Evolutionary conservation across 2,888 invertebrate genomes (phyloP), one percentile per base, ranked within the genome.

Genomic region (Disparrhopalites patrizii): DNA sequence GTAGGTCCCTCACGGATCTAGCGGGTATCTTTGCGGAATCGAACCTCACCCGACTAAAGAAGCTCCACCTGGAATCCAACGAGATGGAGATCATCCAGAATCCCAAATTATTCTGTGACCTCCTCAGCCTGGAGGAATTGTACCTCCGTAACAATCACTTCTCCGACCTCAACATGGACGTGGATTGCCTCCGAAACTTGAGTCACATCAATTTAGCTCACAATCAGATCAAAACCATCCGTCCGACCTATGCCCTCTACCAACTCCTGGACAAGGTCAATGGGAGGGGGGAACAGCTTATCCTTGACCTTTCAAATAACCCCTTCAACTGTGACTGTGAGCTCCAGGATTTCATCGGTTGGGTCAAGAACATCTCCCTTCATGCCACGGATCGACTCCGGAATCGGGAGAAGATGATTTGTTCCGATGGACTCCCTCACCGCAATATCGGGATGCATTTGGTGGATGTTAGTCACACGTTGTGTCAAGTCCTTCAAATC

Each of bases 31-130:
- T 89, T 76, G 83, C 85, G 7, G 85, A 86, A 71, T 77, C 69
- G 63, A 85, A 86, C 76, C 77, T 89, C 69, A 83, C 83, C 0
- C 84, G 83, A 68, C 78, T 90, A 70, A 83, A 83, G 70, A 88
- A 89, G 76, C 78, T 90, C 1, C 89, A 90, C 77, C 78, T 90
- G 74, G 89, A 89, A 76, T 87, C 88, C 75, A 90, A 90, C 77
- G 87, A 88, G 77, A 88, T 90, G 31, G 83, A 83, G 28, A 80
- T 82, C 56, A 87, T 89, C 72, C 81, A 81, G 67, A 86, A 87
- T 76, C 80, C 81, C 15, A 82, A 82, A 51, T 85, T 88, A 0
- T 90, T 90, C 77, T 90, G 89, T 76, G 85, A 86, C 75, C 79
- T 89, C 27, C 86, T 86, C 0, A 82, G 82, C 60, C 78, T 90